Percentiles rank a stretch among this genome's conserved stretches.
Evolutionary conservation across 2,888 invertebrate species (phyloP).

Genomic region (Digitonthophagus gazella): DNA sequence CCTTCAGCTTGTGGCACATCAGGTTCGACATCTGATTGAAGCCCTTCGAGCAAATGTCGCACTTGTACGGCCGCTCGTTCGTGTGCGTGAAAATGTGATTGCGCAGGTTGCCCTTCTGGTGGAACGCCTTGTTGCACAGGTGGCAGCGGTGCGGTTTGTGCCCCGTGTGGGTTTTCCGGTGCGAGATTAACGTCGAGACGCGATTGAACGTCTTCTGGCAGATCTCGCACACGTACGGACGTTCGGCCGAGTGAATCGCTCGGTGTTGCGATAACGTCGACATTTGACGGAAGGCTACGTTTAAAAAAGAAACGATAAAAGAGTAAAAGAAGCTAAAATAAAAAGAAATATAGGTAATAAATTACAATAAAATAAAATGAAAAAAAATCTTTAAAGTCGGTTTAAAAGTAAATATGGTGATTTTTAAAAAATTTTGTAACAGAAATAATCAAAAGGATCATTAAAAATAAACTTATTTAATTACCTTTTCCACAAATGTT

Average conservation of each 20-base stretch:
- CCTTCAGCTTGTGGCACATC: slow-evolving; percentile 73
- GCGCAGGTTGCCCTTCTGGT: slow-evolving; percentile 76
- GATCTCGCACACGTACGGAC: slow-evolving; percentile 71
- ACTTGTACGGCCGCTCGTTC: slow-evolving; percentile 75
- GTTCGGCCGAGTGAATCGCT: slow-evolving; percentile 74
- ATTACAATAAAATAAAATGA: neutral
- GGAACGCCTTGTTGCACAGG: slow-evolving; percentile 74
- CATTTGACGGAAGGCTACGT: slow-evolving; percentile 68
- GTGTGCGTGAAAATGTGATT: slow-evolving; percentile 78
- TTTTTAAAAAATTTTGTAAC: neutral
- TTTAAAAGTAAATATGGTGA: slow-evolving; percentile 13
- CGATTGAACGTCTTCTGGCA: slow-evolving; percentile 78
- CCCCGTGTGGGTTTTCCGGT: slow-evolving; percentile 73
- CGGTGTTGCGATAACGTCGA: slow-evolving; percentile 74
- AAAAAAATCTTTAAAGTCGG: neutral
- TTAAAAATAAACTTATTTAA: no score
- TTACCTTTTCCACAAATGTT: slow-evolving; percentile 68
- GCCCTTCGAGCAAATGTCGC: slow-evolving; percentile 70
- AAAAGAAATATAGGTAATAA: no score
- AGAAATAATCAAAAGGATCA: no score
- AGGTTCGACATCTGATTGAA: slow-evolving; percentile 81
- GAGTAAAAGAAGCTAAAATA: no score
- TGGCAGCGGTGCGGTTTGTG: slow-evolving; percentile 73
- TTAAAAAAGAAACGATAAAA: no score
- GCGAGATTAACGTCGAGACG: slow-evolving; percentile 76